Conservation (phyloP, 2,888 invertebrate genomes). For the Lithophane ornitopus region DNA sequence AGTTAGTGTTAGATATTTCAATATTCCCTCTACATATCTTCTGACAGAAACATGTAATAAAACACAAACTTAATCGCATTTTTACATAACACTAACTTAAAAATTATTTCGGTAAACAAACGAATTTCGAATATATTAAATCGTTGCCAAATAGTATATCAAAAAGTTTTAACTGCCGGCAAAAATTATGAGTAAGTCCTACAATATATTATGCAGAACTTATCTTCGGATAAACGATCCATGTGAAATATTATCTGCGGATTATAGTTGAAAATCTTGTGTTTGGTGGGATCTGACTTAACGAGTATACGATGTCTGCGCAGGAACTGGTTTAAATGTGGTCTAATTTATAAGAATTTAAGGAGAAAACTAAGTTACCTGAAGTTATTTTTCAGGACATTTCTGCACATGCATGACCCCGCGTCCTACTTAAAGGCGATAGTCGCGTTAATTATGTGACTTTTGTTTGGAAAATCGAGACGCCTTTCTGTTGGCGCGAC, state of each 20-base stretch:
- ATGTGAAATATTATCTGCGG: slow-evolving; percentile 62
- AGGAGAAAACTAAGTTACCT: neutral
- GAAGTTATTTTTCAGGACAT: no score
- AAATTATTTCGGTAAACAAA: slow-evolving; percentile 60
- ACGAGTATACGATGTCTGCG: slow-evolving; percentile 69
- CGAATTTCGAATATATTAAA: slow-evolving; percentile 47
- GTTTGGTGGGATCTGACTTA: slow-evolving; percentile 64
- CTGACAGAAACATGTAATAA: slow-evolving; percentile 1
- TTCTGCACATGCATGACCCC: neutral
- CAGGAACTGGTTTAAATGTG: slow-evolving; percentile 18
- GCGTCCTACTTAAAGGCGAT: no score
- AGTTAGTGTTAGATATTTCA: no score
- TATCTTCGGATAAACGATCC: slow-evolving; percentile 58
- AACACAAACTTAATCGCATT: slow-evolving; percentile 32
- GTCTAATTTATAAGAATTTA: slow-evolving; percentile 15
- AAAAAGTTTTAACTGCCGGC: slow-evolving; percentile 62
- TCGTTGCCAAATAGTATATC: slow-evolving; percentile 62
- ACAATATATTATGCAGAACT: slow-evolving; percentile 61
- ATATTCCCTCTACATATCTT: slow-evolving; percentile 1
- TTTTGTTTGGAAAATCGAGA: no score
- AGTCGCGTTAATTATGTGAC: no score
- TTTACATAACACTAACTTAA: slow-evolving; percentile 47
- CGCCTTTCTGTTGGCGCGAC: no score
- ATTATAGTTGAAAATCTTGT: slow-evolving; percentile 53
- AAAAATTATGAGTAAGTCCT: slow-evolving; percentile 59